Evolutionary conservation across 2,888 invertebrate genomes (phyloP), one percentile per base, ranked within the genome.

Genomic region (Morinoia aosen): DNA sequence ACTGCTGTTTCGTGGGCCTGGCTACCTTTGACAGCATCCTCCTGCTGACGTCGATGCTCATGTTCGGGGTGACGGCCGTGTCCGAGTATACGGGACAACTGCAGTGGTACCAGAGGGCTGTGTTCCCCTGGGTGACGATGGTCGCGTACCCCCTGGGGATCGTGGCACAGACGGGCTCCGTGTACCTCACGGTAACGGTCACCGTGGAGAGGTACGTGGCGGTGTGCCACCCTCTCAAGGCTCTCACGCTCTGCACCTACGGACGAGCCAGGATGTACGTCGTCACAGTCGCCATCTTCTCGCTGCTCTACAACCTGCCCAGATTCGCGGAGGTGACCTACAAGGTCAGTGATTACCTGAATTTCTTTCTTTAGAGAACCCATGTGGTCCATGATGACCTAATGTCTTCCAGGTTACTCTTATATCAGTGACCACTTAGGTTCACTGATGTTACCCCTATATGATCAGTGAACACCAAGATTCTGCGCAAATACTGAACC

Each of bases 11-110:
- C 96, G 98, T 99, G 97, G 99, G 97, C 0, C 98, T 99, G 97
- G 99, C 99, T 57, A 98, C 99, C 97, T 99, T 99, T 97, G 99
- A 99, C 98, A 99, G 99, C 25, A 98, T 98, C 96, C 98, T 99
- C 97, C 98, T 99, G 97, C 97, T 99, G 97, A 98, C 99, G 94
- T 98, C 99, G 96, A 98, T 98, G 97, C 98, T 98, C 96, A 98
- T 99, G 97, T 99, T 99, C 97, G 99, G 99, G 64, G 98, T 99
- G 97, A 98, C 98, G 94, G 98, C 98, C 96, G 98, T 99, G 96
- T 98, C 98, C 97, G 98, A 98, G 91, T 98, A 98, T 97, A 98
- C 98, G 58, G 98, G 98, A 14, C 97, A 98, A 94, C 97, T 99
- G 98, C 98, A 97, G 98, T 98, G 97, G 97, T 97, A 96, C 97